Evolutionary conservation across 2,888 invertebrate species (phyloP).

Genomic region (Drosophila mettleri): DNA sequence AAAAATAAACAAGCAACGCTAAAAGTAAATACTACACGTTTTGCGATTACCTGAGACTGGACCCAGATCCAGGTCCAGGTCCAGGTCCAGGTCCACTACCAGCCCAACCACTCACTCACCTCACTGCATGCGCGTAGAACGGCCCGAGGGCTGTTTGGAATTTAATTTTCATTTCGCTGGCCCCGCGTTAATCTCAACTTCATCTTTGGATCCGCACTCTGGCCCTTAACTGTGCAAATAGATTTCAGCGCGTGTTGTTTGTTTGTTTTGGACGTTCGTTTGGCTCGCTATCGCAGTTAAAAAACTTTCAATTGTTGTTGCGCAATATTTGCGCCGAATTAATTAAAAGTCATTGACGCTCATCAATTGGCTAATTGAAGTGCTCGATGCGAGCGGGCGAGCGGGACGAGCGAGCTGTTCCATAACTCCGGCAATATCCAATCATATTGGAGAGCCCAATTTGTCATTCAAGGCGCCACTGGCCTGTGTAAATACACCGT

Average conservation of each 20-base stretch:
- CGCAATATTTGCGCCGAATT: conserved; percentile 72
- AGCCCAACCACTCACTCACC: conserved; percentile 10
- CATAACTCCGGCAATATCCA: background rate
- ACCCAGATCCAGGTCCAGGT: conserved; percentile 6
- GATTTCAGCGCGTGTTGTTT: conserved; percentile 66
- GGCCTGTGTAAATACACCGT: conserved; percentile 55
- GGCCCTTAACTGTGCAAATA: conserved; percentile 72
- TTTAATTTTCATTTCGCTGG: conserved; percentile 75
- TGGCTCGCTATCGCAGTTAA: conserved; percentile 28
- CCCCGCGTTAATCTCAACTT: conserved; percentile 70
- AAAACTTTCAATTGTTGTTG: conserved; percentile 57
- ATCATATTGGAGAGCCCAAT: conserved; percentile 25
- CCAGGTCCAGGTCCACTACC: background rate
- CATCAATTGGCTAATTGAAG: conserved; percentile 56
- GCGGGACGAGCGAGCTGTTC: background rate
- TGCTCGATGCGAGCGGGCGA: background rate
- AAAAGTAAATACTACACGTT: conserved; percentile 78
- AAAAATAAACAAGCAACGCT: conserved; percentile 78
- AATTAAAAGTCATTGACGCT: conserved; percentile 75
- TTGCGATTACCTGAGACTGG: conserved; percentile 70
- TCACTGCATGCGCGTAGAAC: conserved; percentile 5
- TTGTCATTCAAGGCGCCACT: conserved; percentile 57
- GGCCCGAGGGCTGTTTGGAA: conserved; percentile 72
- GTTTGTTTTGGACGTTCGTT: conserved; percentile 49
- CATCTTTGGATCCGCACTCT: conserved; percentile 44